Evolutionary conservation across 2,888 invertebrate species (phyloP), one percentile per base, ranked within the genome.

Genomic region (Pachliopta kotzebuea): DNA sequence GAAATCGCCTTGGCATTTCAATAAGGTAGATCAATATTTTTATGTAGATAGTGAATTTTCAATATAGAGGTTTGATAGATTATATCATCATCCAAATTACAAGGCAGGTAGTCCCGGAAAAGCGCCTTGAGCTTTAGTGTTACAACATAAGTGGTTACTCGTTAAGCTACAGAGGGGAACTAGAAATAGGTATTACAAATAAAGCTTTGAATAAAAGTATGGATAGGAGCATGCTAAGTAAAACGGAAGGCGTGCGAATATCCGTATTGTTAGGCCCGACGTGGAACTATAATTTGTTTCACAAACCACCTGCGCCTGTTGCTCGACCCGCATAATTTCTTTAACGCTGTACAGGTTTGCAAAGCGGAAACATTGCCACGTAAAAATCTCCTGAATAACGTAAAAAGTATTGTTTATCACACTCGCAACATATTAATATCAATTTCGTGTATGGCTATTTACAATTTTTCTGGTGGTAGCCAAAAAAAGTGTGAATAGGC

Each of bases 281-380:
- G 20, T 53, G 23, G 45, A 63, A 63, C 63, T 63, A 63, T 63
- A 63, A 63, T 63, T 63, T 58, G 63, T 63, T 58, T 54, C 58
- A 53, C 58, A 45, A 54, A 63, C 45, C 58, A 63, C 63, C 63
- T 63, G 63, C 29, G 63, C 63, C 54, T 54, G 63, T 58, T 63
- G 58, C 63, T 53, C 54, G 63, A 11, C 65, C 69, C 62, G 69
- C 68, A 71, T 69, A 71, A 69, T 71, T 70, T 65, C 74, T 73
- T 76, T 72, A 72, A 69, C 70, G 66, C 64, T 63, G 68, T 66
- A 67, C 66, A 65, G 59, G 62, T 67, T 63, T 67, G 68, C 68
- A 69, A 71, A 72, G 72, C 67, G 70, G 70, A 71, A 70, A 71
- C 72, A 69, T 69, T 63, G 67, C 66, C 56, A 67, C 69, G 65